These are phyloP conservation scores for Magallana angulata DNA, from an alignment of 1,140 invertebrate species.

Conservation along the genomic window DNA sequence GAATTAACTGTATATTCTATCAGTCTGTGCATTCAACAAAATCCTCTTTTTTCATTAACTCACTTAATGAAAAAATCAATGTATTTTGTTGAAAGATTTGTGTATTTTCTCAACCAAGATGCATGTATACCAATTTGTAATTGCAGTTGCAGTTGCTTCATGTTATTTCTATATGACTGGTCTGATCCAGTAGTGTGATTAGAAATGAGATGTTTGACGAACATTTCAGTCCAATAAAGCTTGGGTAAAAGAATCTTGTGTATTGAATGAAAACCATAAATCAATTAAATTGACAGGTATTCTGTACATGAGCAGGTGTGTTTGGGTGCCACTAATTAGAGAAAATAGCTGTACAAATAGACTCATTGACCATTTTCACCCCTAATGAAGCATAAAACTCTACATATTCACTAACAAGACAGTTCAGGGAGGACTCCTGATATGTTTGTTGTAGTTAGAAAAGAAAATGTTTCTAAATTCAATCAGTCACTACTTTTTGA, in stretches of 20 bases:
- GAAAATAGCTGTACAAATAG: not conserved
- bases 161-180: no score
- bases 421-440: not conserved
- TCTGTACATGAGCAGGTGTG: not conserved
- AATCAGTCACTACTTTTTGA: not conserved
- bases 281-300: conserved; percentile 8
- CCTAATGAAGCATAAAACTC: not conserved
- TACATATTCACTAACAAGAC: not conserved
- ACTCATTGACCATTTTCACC: conserved; percentile 16
- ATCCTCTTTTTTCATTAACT: no score
- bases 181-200: no score
- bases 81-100: not conserved
- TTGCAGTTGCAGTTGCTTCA: no score
- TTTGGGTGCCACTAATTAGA: not conserved
- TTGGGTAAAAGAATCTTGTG: not conserved
- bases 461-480: conserved; percentile 1
- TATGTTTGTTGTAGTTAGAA: not conserved
- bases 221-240: not conserved
- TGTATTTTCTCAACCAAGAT: not conserved
- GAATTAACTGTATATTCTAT: no score
- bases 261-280: not conserved
- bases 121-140: not conserved
- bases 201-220: not conserved
- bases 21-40: no score
- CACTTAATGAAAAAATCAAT: not conserved